These are phyloP conservation scores for Thymelicus sylvestris DNA, from an alignment of 2,888 invertebrate species.

Conservation along the genomic window DNA sequence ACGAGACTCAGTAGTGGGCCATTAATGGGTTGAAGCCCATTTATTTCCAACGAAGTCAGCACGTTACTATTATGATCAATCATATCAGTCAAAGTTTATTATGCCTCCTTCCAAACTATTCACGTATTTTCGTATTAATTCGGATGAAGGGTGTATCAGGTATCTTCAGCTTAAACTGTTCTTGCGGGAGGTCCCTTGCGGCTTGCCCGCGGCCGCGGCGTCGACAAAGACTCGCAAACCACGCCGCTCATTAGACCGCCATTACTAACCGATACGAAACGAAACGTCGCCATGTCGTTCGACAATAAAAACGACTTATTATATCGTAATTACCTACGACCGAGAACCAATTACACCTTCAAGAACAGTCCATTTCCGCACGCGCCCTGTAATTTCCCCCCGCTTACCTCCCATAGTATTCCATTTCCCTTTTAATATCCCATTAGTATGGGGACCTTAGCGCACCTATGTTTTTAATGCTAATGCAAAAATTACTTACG, in stretches of 20 bases:
- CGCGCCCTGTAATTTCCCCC: conserved; percentile 17
- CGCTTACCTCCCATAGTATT: neutral
- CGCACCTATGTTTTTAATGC: conserved; percentile 17
- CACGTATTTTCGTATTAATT: no score
- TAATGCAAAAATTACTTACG: conserved; percentile 23
- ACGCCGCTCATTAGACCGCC: neutral
- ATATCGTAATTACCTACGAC: conserved; percentile 28
- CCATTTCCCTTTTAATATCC: conserved; percentile 24
- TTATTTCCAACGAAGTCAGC: no score
- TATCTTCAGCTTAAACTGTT: no score
- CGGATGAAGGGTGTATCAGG: no score
- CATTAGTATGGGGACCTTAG: conserved; percentile 10
- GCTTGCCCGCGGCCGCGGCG: no score
- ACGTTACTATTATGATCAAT: no score
- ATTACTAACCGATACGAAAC: conserved; percentile 16
- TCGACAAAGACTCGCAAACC: no score
- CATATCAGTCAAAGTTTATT: no score
- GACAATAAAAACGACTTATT: conserved; percentile 31
- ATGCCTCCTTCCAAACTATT: no score
- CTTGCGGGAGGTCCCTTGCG: no score
- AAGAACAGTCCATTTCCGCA: conserved; percentile 18
- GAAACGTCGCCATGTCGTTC: neutral
- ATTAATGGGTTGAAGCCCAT: no score
- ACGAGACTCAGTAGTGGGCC: no score
- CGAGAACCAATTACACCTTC: conserved; percentile 27